Percentiles rank a stretch among this genome's conserved stretches.
These are phyloP conservation scores for Hirtodrosophila alboralis DNA, from an alignment of 2,888 invertebrate genomes.

Conservation along the genomic window DNA sequence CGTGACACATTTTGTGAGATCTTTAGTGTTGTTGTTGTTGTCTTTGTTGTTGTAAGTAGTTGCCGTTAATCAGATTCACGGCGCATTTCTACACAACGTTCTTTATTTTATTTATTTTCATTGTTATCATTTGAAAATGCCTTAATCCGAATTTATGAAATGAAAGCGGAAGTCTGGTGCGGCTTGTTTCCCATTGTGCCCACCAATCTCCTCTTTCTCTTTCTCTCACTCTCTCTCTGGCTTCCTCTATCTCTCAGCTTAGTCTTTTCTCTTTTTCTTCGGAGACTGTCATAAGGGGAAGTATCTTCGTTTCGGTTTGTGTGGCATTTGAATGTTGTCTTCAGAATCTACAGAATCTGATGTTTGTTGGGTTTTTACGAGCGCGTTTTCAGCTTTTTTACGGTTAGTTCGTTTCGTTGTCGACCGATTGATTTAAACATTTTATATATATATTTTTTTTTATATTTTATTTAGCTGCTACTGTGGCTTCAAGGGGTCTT, in stretches of 20 bases:
- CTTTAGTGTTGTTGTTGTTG: conserved; percentile 10
- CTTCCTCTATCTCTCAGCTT: too few relatives aligned
- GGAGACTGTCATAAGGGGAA: too few relatives aligned
- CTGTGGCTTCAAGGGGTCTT: not conserved
- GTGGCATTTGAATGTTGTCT: conserved; percentile 69
- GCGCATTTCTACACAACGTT: conserved; percentile 66
- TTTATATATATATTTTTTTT: conserved; percentile 14
- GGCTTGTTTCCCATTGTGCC: conserved; percentile 72
- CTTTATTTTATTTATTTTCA: conserved; percentile 56
- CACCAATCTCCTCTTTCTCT: conserved; percentile 15
- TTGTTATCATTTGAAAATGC: conserved; percentile 79
- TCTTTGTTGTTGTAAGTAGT: conserved; percentile 34
- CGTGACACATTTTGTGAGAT: conserved; percentile 65
- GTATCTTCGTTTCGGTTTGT: conserved; percentile 46
- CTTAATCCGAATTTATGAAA: conserved; percentile 79
- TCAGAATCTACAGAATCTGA: conserved; percentile 36
- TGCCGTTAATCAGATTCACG: conserved; percentile 77
- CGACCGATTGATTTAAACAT: conserved; percentile 61
- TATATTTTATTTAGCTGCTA: conserved; percentile 4
- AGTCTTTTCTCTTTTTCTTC: too few relatives aligned
- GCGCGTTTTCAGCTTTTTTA: conserved; percentile 43
- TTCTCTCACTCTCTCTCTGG: conserved; percentile 2
- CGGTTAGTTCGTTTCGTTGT: conserved; percentile 62
- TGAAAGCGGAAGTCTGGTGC: conserved; percentile 75
- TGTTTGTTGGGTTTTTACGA: conserved; percentile 54